These are phyloP conservation scores for Caenorhabditis afra DNA, from an alignment of 2,888 invertebrate genomes.

Conservation along the genomic window DNA sequence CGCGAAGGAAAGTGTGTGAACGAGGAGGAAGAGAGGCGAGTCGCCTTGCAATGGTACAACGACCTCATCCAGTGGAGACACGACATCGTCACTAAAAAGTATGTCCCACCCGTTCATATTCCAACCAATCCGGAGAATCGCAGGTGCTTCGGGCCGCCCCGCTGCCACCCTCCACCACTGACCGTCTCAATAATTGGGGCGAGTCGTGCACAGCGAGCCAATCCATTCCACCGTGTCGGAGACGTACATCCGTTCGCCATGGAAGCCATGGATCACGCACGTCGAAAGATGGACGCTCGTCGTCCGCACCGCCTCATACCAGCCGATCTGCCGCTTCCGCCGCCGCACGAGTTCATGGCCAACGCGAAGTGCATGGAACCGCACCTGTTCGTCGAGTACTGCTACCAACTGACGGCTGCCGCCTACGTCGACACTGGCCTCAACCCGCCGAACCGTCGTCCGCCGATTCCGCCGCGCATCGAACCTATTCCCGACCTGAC, in stretches of 20 bases:
- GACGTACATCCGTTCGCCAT: slow-evolving; percentile 50
- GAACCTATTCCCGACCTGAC: slow-evolving; percentile 36
- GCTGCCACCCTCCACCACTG: slow-evolving; percentile 52
- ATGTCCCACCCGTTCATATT: too few relatives aligned
- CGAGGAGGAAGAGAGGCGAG: slow-evolving; percentile 26
- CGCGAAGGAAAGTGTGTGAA: slow-evolving; percentile 21
- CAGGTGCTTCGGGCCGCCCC: slow-evolving; percentile 43
- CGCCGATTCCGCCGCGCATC: slow-evolving; percentile 54
- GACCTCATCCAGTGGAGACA: slow-evolving; percentile 57
- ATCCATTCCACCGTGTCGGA: slow-evolving; percentile 45
- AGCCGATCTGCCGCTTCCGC: slow-evolving; percentile 42
- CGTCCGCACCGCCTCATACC: slow-evolving; percentile 24
- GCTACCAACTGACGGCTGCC: slow-evolving; percentile 57
- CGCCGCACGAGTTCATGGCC: slow-evolving; percentile 57
- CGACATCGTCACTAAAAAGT: slow-evolving; percentile 35
- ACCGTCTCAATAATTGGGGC: slow-evolving; percentile 53
- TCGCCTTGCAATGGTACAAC: slow-evolving; percentile 45
- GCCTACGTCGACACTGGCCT: slow-evolving; percentile 55
- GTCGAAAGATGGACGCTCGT: slow-evolving; percentile 24
- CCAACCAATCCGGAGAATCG: too few relatives aligned
- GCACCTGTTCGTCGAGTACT: slow-evolving; percentile 59
- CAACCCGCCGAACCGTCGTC: slow-evolving; percentile 51
- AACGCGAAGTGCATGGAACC: slow-evolving; percentile 58
- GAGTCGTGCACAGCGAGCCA: slow-evolving; percentile 44
- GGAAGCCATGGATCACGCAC: slow-evolving; percentile 47